These are phyloP conservation scores for Eueremaeus valkanovi DNA, from an alignment of 2,888 invertebrate genomes.

Conservation along the genomic window DNA sequence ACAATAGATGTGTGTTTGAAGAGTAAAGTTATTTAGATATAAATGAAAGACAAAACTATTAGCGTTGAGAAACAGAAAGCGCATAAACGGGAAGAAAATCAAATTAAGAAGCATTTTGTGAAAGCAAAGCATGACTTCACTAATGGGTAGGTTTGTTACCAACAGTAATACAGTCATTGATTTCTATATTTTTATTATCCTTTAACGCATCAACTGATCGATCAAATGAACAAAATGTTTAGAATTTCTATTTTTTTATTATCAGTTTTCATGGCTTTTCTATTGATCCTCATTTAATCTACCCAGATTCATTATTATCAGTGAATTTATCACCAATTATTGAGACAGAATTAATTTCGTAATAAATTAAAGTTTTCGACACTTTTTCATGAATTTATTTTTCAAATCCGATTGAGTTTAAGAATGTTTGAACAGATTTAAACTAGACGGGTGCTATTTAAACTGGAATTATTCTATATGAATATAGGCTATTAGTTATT, in stretches of 20 bases:
- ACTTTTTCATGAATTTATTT: too few species aligned
- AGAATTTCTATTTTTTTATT: too few species aligned
- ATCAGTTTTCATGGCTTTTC: too few species aligned
- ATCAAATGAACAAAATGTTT: slow-evolving; percentile 1
- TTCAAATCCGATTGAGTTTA: too few species aligned
- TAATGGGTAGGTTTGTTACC: neutral
- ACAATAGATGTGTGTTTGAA: neutral
- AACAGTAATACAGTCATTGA: slow-evolving; percentile 30
- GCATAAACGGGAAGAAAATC: slow-evolving; percentile 12
- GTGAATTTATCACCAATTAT: too few species aligned
- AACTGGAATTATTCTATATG: too few species aligned
- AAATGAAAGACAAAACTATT: slow-evolving; percentile 13
- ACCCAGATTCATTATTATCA: neutral
- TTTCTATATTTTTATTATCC: slow-evolving; percentile 18
- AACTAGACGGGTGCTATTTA: too few species aligned
- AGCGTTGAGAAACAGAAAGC: neutral
- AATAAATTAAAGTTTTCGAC: too few species aligned
- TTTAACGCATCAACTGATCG: slow-evolving; percentile 6
- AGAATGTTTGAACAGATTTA: too few species aligned
- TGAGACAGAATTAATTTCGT: too few species aligned
- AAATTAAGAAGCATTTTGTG: neutral
- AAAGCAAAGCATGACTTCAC: neutral
- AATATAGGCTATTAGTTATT: too few species aligned
- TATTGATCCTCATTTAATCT: too few species aligned
- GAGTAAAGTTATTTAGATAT: neutral